phyloP scores from a whole-genome alignment of 2,888 invertebrate species.

The Brachyopa scutellaris region DNA sequence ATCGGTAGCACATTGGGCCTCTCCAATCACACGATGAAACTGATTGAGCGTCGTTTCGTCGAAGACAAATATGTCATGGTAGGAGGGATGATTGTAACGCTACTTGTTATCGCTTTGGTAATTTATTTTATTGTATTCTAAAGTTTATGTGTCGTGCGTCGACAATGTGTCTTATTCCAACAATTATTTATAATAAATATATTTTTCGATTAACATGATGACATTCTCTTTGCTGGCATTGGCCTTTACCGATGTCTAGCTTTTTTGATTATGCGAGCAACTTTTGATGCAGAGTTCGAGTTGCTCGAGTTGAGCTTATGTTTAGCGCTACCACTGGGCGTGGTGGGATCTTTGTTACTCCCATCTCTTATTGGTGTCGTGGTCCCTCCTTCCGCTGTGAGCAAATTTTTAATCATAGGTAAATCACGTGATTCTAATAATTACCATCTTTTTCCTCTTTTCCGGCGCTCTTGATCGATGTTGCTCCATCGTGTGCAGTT shows the following conservation, averaged over 20 bases:
- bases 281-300: slow-evolving; percentile 84
- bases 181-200: slow-evolving; percentile 49
- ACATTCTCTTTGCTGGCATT: not conserved
- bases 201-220: slow-evolving; percentile 44
- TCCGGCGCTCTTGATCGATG: slow-evolving; percentile 78
- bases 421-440: not conserved
- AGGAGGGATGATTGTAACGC: slow-evolving; percentile 93
- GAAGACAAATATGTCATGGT: slow-evolving; percentile 95
- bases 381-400: slow-evolving; percentile 72
- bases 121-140: slow-evolving; percentile 83
- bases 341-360: slow-evolving; percentile 77
- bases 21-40: slow-evolving; percentile 96
- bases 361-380: slow-evolving; percentile 78
- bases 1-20: slow-evolving; percentile 95
- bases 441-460: slow-evolving; percentile 80
- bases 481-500: slow-evolving; percentile 80
- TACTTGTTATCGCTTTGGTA: slow-evolving; percentile 90
- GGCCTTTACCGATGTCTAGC: slow-evolving; percentile 87
- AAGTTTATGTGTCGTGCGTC: slow-evolving; percentile 30
- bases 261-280: slow-evolving; percentile 90
- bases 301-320: slow-evolving; percentile 83
- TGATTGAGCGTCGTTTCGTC: slow-evolving; percentile 92
- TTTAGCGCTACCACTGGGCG: slow-evolving; percentile 81
- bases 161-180: slow-evolving; percentile 59
- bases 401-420: not conserved